Evolutionary conservation across 2,113 vertebrate species (phyloP).

Genomic region (Spermophilus dauricus): DNA sequence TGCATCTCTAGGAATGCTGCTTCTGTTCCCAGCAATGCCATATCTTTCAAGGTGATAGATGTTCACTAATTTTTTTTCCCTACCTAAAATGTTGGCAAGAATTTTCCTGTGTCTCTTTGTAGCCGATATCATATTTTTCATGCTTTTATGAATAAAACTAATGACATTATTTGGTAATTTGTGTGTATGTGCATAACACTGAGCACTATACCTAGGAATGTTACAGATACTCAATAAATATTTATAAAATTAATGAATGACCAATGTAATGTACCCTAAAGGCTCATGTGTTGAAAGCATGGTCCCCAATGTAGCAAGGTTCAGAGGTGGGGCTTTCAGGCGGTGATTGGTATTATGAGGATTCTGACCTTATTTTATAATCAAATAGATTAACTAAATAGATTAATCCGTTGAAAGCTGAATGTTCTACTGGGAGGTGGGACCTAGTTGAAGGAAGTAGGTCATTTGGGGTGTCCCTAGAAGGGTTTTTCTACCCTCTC

Average conservation of each 20-base stretch:
- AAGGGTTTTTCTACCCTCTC: no score
- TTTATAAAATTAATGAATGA: conserved; percentile 18
- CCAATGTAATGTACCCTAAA: not conserved
- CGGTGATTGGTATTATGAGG: not conserved
- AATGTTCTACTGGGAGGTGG: not conserved
- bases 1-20: not conserved
- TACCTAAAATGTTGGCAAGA: not conserved
- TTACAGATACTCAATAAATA: not conserved
- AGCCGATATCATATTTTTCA: not conserved
- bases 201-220: not conserved
- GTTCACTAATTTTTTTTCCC: not conserved
- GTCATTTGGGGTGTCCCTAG: not conserved
- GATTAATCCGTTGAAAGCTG: not conserved
- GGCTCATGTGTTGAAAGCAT: not conserved
- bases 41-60: not conserved
- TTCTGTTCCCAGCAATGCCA: not conserved
- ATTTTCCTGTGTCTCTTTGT: not conserved
- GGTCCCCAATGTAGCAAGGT: not conserved
- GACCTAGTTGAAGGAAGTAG: not conserved
- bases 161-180: not conserved
- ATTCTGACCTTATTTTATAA: not conserved
- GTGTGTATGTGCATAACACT: not conserved
- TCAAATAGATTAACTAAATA: not conserved
- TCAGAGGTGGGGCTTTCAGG: not conserved
- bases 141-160: conserved; percentile 24